Conservation (phyloP, 2,113 vertebrate genomes). For the Oreochromis tanganicae region DNA sequence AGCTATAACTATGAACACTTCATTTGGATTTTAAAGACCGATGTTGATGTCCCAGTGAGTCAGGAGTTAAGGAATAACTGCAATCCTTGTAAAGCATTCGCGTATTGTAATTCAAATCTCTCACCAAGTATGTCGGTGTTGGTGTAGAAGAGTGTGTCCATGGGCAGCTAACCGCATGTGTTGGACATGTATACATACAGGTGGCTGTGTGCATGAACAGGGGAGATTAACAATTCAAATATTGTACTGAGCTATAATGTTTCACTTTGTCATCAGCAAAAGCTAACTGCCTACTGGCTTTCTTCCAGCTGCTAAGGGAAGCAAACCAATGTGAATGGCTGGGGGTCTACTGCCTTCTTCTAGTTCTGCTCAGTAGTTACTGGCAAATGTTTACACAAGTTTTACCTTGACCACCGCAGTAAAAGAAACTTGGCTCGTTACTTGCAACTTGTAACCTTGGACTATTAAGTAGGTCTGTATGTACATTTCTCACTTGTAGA, state of each 20-base stretch:
- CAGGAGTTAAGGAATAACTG: not conserved
- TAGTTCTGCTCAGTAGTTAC: not conserved
- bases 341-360: not conserved
- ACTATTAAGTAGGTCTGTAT: not conserved
- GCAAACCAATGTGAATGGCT: slow-evolving; percentile 36
- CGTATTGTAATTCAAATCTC: not conserved
- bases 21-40: not conserved
- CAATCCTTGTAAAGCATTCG: not conserved
- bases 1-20: not conserved
- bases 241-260: slow-evolving; percentile 50
- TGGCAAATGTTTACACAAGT: slow-evolving; percentile 36
- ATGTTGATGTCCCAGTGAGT: not conserved
- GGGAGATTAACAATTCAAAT: slow-evolving; percentile 58
- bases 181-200: not conserved
- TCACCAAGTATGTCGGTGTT: not conserved
- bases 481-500: not conserved
- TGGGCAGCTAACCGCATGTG: not conserved
- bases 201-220: slow-evolving; percentile 8
- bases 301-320: slow-evolving; percentile 45
- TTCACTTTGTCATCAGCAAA: slow-evolving; percentile 66
- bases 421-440: not conserved
- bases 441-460: not conserved
- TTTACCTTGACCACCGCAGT: slow-evolving; percentile 25
- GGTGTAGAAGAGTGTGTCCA: not conserved
- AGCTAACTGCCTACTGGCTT: slow-evolving; percentile 50